Evolutionary conservation across 2,113 vertebrate species (phyloP), one percentile per base, ranked within the genome.

Genomic region (Myxocyprinus asiaticus): DNA sequence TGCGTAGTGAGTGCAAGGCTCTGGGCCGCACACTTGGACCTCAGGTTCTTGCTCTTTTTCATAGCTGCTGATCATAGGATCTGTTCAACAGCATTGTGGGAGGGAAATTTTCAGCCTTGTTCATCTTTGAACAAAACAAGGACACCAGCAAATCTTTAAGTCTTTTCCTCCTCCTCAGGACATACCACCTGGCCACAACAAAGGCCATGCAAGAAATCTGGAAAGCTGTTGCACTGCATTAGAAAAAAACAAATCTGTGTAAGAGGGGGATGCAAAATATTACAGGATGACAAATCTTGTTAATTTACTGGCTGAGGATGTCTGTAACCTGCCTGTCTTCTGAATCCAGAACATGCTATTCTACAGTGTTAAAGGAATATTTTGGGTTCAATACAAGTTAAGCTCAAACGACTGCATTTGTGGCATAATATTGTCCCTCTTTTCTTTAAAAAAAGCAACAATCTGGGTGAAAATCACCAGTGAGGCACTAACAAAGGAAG

Each of bases 71-170:
- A 94, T 95, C 94, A 94, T 91, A 91, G 89, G 89, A 91, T 90
- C 92, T 90, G 92, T 88, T 88, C 88, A 89, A 79, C 85, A 94
- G 95, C 92, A 94, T 94, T 93, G 93, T 92, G 91, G 93, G 91
- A 95, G 90, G 93, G 91, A 95, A 95, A 95, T 92, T 69, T 93
- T 90, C 91, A 92, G 86, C 81, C 89, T 82, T 84, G 87, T 92
- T 93, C 92, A 88, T 91, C 92, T 95, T 94, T 95, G 92, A 94
- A 87, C 87, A 87, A 90, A 90, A 94, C 76, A 89, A 89, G 91
- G 90, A 90, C 94, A 90, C 90, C 91, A 90, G 94, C 92, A 95
- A 92, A 95, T 94, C 94, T 92, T 91, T 93, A 95, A 92, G 95
- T 94, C 94, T 92, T 91, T 93, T 91, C 88, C 88, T 88, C 88